Conservation (phyloP, 2,888 invertebrate species). For the Caenorhabditis afra region DNA sequence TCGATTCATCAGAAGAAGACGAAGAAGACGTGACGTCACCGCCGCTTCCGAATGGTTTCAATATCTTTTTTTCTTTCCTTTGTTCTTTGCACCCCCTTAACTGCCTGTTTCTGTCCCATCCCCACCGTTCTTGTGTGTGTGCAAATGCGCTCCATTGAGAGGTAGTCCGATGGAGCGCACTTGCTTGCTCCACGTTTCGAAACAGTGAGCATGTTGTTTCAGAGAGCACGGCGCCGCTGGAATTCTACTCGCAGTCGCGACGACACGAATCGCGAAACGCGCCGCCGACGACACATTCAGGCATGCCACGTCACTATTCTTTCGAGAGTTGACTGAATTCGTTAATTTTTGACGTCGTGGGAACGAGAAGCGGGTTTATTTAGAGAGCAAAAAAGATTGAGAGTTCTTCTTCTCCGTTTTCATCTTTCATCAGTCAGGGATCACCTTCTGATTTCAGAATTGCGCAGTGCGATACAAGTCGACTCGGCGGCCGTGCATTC, state of each 20-base stretch:
- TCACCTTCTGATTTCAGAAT: too few relatives aligned
- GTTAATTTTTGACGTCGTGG: slow-evolving; percentile 22
- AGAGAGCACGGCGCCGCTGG: slow-evolving; percentile 19
- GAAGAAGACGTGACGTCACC: not conserved
- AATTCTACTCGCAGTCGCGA: slow-evolving; percentile 46
- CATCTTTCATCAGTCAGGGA: too few relatives aligned
- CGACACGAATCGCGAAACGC: slow-evolving; percentile 46
- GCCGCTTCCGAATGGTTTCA: slow-evolving; percentile 16
- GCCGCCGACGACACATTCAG: slow-evolving; percentile 46
- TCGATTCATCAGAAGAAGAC: slow-evolving; percentile 5
- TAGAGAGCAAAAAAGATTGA: not conserved
- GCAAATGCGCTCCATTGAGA: not conserved
- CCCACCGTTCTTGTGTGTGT: not conserved
- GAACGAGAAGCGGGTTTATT: slow-evolving; percentile 3
- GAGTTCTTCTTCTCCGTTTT: too few relatives aligned
- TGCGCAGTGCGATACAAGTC: not conserved
- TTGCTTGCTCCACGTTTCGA: not conserved
- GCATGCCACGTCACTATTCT: slow-evolving; percentile 40
- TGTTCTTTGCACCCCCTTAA: slow-evolving; percentile 13
- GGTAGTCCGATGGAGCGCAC: not conserved
- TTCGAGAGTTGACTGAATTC: slow-evolving; percentile 20
- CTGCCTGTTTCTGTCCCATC: slow-evolving; percentile 15
- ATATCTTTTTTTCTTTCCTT: slow-evolving; percentile 2
- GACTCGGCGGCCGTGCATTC: slow-evolving; percentile 6
- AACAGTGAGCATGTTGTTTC: slow-evolving; percentile 8